These are phyloP conservation scores for Limenitis camilla DNA, from an alignment of 2,888 invertebrate genomes.

Conservation along the genomic window DNA sequence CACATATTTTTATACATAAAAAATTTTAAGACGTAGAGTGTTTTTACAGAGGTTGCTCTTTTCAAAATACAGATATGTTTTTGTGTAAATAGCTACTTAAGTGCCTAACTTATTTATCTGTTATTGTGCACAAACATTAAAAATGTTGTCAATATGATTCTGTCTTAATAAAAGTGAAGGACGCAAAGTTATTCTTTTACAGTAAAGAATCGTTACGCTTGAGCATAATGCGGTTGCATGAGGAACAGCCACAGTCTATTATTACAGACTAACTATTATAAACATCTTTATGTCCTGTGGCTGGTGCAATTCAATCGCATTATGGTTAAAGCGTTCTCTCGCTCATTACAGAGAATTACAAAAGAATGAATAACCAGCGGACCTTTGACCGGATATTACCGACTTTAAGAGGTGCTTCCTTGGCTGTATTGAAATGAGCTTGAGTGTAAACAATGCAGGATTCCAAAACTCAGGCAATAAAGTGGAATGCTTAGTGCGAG, in stretches of 20 bases:
- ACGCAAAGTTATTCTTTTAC: conserved; percentile 52
- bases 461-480: conserved; percentile 64
- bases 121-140: background rate
- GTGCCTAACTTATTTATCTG: background rate
- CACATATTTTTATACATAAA: too few relatives aligned
- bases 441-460: conserved; percentile 64
- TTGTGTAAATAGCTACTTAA: background rate
- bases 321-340: conserved; percentile 4
- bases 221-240: conserved; percentile 28
- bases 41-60: too few relatives aligned
- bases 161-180: conserved; percentile 28
- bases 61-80: too few relatives aligned
- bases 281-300: conserved; percentile 2
- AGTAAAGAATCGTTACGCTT: conserved; percentile 27
- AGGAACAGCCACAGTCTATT: conserved; percentile 12
- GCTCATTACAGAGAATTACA: background rate
- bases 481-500: conserved; percentile 61
- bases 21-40: too few relatives aligned
- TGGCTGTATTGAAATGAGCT: conserved; percentile 57
- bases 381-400: conserved; percentile 51
- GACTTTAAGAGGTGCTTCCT: conserved; percentile 43
- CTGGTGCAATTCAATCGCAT: conserved; percentile 12
- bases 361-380: conserved; percentile 21
- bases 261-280: conserved; percentile 21
- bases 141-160: conserved; percentile 10